Evolutionary conservation across 2,113 vertebrate species (phyloP).

Genomic region (Pseudopodoces humilis): DNA sequence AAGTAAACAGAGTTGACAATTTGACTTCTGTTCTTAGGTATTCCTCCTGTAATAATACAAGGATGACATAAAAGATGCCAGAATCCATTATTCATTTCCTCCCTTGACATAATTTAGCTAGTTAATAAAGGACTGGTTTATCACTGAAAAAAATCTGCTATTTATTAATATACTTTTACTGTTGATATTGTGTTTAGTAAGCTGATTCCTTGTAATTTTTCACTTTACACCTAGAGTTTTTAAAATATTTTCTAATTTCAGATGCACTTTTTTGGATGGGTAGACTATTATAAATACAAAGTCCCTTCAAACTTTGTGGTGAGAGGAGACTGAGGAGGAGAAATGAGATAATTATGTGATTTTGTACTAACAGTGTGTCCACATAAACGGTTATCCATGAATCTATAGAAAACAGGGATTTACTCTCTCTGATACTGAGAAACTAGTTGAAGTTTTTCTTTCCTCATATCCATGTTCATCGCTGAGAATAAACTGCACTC

Average conservation of each 20-base stretch:
- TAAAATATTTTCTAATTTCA: neutral
- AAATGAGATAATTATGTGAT: neutral
- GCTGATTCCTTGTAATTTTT: neutral
- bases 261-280: neutral
- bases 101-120: neutral
- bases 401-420: neutral
- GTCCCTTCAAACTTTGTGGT: neutral
- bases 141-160: neutral
- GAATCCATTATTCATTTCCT: neutral
- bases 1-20: neutral
- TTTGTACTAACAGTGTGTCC: neutral
- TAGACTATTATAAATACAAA: neutral
- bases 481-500: neutral
- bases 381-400: neutral
- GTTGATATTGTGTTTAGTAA: neutral
- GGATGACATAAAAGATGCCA: neutral
- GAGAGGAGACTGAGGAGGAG: neutral
- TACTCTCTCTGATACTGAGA: neutral
- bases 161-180: neutral
- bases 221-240: neutral
- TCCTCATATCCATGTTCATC: rapidly evolving
- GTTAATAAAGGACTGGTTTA: neutral
- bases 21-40: neutral
- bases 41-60: neutral
- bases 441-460: neutral